Evolutionary conservation across 2,113 vertebrate genomes (phyloP), one percentile per base, ranked within the genome.

Genomic region (Leptobrachium ailaonicum): DNA sequence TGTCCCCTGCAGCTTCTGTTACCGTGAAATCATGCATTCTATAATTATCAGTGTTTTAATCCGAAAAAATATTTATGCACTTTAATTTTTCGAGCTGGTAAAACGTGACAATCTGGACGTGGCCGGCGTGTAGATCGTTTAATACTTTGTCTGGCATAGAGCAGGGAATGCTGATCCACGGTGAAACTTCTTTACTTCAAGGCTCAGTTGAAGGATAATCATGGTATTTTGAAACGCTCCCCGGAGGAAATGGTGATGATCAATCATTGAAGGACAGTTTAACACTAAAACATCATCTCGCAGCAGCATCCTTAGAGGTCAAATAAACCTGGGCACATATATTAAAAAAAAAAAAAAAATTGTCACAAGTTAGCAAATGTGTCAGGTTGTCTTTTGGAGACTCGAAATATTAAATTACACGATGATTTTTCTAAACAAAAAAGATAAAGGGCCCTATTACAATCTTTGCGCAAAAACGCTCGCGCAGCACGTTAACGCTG

Each of bases 201-300:
- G 85, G 67, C 79, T 82, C 69, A 73, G 68, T 66, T 32, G 78
- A 87, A 81, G 76, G 76, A 54, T 77, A 69, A 76, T 84, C 86
- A 85, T 83, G 79, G 74, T 82, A 84, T 80, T 81, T 83, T 84
- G 84, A 63, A 77, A 76, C 82, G 82, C 79, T 73, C 78, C 85
- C 75, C 71, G 50, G 64, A 82, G 83, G 79, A 0, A 53, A 73
- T 77, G 41, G 60, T 87, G 71, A 79, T 80, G 81, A 84, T 82
- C 76, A 77, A 67, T 4, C 73, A 86, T 82, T 76, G 83, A 90
- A 85, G 82, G 76, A 41, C 83, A 86, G 45, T 6, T 56, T 47
- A 70, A 68, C 41, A 77, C 44, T 42, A 41, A 13, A 10, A 60
- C 54, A 77, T 9, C 43, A 66, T 76, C 50, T 75, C 7, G 8